Base-by-base conservation (phyloP, 2,113 vertebrate genomes). In the Passer montanus region DNA sequence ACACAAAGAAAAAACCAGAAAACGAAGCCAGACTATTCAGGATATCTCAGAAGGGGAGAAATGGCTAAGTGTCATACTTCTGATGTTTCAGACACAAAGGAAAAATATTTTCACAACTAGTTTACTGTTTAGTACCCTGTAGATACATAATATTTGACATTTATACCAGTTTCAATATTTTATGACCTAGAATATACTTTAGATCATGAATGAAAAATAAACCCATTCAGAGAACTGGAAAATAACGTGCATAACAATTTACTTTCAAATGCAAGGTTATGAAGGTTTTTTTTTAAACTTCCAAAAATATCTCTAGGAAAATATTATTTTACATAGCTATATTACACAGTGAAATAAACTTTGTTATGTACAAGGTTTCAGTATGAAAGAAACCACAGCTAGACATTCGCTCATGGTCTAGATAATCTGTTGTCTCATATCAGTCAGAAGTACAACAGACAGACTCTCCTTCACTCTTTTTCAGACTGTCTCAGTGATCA, bases 251-350 rank as follows among this genome's bases (percentile, higher is more conserved):
- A 64, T 97, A 95, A 96, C 92, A 78, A 95, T 76, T 95, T 95
- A 89, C 80, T 97, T 95, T 94, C 82, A 96, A 97, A 97, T 78
- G 86, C 76, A 92, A 96, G 93, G 76, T 95, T 90, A 91, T 94
- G 93, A 96, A 94, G 96, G 69, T 35, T 60, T 55, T 70, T 66
- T 86, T 91, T 93, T 84, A 39, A 94, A 69, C 60, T 97, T 95
- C 79, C 91, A 97, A 97, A 98, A 98, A 98, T 97, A 98, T 93
- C 84, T 93, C 91, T 98, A 98, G 77, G 97, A 98, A 98, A 98
- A 98, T 98, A 98, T 87, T 96, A 96, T 95, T 97, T 98, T 97
- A 97, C 97, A 97, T 77, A 93, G 67, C 87, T 94, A 94, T 91
- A 68, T 95, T 97, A 97, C 94, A 98, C 93, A 97, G 95, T 78